These are phyloP conservation scores for Hypselothyrea guttata DNA, from an alignment of 2,888 invertebrate species.

Conservation along the genomic window DNA sequence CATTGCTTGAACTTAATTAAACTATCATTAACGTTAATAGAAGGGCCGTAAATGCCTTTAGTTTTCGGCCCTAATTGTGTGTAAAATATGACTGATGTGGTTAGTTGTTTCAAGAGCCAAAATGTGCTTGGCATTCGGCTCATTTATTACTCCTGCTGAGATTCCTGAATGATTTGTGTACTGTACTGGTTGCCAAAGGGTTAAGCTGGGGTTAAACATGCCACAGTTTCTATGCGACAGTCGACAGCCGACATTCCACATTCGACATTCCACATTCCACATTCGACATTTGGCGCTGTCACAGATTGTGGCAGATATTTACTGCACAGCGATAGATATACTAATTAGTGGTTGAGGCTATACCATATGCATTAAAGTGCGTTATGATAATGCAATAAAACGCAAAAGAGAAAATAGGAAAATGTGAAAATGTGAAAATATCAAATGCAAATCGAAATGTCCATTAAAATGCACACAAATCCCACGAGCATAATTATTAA, in stretches of 20 bases:
- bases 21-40: no score
- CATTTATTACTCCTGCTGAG: constrained; percentile 17
- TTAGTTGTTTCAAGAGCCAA: no score
- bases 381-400: constrained; percentile 58
- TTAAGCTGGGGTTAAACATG: constrained; percentile 16
- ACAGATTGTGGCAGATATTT: constrained; percentile 31
- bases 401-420: constrained; percentile 24
- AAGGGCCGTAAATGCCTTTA: no score
- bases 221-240: background rate
- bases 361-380: constrained; percentile 24
- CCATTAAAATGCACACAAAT: constrained; percentile 67
- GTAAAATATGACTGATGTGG: background rate
- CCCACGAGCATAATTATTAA: constrained; percentile 73
- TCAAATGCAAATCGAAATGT: constrained; percentile 59
- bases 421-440: constrained; percentile 46
- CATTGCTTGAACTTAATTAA: no score
- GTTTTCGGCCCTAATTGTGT: background rate
- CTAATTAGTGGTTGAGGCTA: constrained; percentile 46
- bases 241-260: constrained; percentile 9
- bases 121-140: constrained; percentile 11
- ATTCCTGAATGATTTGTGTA: constrained; percentile 5
- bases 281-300: constrained; percentile 21
- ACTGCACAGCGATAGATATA: constrained; percentile 4
- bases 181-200: constrained; percentile 3
- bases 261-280: background rate